Conservation (phyloP, 2,888 invertebrate species). For the Microplitis manilae region DNA sequence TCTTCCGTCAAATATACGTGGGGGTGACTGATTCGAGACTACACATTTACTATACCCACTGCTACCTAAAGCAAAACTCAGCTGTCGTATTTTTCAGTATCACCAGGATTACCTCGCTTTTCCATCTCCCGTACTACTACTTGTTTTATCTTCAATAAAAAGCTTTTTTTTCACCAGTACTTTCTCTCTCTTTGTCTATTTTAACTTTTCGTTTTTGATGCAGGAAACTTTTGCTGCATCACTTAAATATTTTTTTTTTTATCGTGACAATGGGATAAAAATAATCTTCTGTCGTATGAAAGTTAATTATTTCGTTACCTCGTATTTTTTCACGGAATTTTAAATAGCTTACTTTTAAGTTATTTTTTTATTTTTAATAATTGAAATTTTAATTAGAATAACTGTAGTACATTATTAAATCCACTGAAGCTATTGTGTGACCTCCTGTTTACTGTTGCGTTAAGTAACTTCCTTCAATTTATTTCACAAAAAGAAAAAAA, state of each 20-base stretch:
- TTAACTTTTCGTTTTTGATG: neutral
- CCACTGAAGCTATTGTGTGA: neutral
- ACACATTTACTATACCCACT: conserved; percentile 15
- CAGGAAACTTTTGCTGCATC: conserved; percentile 2
- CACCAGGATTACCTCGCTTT: conserved; percentile 35
- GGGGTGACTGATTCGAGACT: conserved; percentile 39
- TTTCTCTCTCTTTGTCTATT: neutral
- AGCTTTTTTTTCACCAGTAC: conserved; percentile 4
- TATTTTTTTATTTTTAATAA: neutral
- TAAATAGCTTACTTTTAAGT: neutral
- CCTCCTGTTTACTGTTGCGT: neutral
- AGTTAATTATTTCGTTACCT: neutral
- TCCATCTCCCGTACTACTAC: conserved; percentile 8
- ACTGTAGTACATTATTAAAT: neutral
- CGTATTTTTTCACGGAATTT: neutral
- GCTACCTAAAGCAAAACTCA: conserved; percentile 18
- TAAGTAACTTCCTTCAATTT: too few relatives aligned
- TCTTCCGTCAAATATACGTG: conserved; percentile 25
- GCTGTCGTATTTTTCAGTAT: conserved; percentile 38
- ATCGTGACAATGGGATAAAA: neutral
- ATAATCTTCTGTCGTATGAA: neutral
- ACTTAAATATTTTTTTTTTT: neutral
- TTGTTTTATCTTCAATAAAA: conserved; percentile 25
- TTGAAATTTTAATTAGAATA: neutral
- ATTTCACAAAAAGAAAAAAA: too few relatives aligned